Percentiles rank a stretch among this genome's conserved stretches.
Evolutionary conservation across 1,140 invertebrate species (phyloP).

Genomic region (Listronotus bonariensis): DNA sequence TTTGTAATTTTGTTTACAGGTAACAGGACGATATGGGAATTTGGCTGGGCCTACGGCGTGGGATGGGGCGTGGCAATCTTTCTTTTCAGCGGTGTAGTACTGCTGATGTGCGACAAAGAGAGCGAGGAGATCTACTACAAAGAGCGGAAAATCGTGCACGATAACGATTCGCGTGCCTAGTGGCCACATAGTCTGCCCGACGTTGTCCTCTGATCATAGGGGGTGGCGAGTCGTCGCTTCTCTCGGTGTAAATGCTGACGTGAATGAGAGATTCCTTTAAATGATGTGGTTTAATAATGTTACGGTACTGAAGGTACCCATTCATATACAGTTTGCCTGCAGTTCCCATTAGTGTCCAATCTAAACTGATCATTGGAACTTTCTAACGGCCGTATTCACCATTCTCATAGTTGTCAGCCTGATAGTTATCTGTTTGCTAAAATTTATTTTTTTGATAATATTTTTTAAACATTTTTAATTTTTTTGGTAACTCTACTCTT

Average conservation of each 20-base stretch:
- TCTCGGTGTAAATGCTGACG: conserved; percentile 43
- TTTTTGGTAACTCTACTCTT: too few species aligned
- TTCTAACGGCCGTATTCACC: too few species aligned
- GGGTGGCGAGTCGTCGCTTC: conserved; percentile 41
- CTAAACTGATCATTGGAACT: too few species aligned
- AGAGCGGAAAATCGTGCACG: conserved; percentile 84
- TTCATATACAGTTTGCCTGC: not conserved
- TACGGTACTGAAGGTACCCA: not conserved
- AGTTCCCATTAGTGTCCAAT: not conserved
- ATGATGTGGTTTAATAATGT: not conserved
- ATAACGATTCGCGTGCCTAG: conserved; percentile 72
- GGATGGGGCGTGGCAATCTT: conserved; percentile 97
- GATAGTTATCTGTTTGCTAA: too few species aligned
- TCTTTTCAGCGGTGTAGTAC: conserved; percentile 89
- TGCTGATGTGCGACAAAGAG: conserved; percentile 96
- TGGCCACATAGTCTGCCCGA: conserved; percentile 78
- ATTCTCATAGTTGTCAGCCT: too few species aligned
- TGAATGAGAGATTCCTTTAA: conserved; percentile 49
- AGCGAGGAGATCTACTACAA: conserved; percentile 98
- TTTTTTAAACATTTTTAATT: too few species aligned
- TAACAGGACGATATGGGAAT: conserved; percentile 88
- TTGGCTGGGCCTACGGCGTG: conserved; percentile 97
- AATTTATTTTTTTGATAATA: too few species aligned
- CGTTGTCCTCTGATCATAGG: conserved; percentile 68
- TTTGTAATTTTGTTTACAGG: conserved; percentile 63